phyloP scores from a whole-genome alignment of 2,113 vertebrate species.

The Hippocampus guttulatus region DNA sequence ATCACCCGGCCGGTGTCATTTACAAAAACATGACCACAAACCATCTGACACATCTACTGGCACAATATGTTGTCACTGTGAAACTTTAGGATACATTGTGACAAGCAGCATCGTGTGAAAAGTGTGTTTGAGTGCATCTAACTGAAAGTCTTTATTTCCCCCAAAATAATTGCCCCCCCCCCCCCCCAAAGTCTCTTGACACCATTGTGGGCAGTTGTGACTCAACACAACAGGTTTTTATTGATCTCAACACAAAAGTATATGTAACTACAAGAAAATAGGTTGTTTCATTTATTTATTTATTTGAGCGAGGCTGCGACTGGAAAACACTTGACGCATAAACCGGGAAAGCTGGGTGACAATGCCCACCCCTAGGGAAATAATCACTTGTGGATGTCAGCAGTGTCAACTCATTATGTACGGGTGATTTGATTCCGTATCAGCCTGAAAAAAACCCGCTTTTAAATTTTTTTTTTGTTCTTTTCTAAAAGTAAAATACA shows the following conservation, averaged over 20 bases:
- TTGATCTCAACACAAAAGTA: background rate
- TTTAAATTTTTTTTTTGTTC: too few species aligned
- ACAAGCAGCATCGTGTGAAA: background rate
- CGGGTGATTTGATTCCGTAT: background rate
- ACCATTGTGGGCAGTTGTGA: background rate
- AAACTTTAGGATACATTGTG: conserved; percentile 8
- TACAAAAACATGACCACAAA: conserved; percentile 9
- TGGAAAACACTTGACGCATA: background rate
- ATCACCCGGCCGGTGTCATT: conserved; percentile 20
- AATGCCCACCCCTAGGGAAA: conserved; percentile 12
- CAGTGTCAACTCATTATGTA: background rate
- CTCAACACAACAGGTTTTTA: background rate
- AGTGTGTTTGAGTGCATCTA: background rate
- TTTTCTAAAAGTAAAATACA: background rate
- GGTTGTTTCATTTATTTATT: background rate
- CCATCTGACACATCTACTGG: background rate
- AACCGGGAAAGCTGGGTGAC: background rate
- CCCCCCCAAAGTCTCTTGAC: background rate
- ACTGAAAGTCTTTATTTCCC: background rate
- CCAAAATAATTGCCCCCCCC: background rate
- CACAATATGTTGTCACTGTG: conserved; percentile 11
- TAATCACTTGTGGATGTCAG: conserved; percentile 9
- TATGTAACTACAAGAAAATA: background rate
- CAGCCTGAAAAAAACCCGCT: background rate
- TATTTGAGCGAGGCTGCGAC: background rate